Conservation (phyloP, 2,113 vertebrate species). For the Condylura cristata region DNA sequence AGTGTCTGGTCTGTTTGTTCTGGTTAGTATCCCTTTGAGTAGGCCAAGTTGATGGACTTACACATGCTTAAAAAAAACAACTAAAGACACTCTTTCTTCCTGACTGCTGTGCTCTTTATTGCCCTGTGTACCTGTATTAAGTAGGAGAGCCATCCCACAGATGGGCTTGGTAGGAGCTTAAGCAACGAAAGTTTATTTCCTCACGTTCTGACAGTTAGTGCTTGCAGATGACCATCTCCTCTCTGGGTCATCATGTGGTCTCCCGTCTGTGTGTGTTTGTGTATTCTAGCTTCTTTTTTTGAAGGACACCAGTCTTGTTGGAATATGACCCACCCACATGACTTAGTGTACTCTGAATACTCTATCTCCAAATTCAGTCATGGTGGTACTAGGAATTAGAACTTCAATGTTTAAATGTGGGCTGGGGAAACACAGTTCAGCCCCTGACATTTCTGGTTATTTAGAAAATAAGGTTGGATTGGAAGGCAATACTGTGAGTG, state of each 20-base stretch:
- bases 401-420: neutral
- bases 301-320: neutral
- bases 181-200: neutral
- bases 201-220: neutral
- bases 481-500: neutral
- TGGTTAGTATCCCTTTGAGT: neutral
- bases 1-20: constrained; percentile 48
- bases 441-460: neutral
- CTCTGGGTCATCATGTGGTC: neutral
- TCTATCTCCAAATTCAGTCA: neutral
- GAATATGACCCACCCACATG: neutral
- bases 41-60: neutral
- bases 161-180: neutral
- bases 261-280: neutral
- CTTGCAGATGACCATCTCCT: neutral
- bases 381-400: neutral
- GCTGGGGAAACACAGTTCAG: neutral
- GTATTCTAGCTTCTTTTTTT: neutral
- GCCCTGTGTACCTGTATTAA: neutral
- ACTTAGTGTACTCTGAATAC: neutral
- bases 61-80: neutral
- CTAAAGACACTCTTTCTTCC: neutral
- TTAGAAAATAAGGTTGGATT: neutral
- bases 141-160: neutral
- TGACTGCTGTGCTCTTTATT: neutral